phyloP scores from a whole-genome alignment of 2,113 vertebrate species.

The Marmota monax region DNA sequence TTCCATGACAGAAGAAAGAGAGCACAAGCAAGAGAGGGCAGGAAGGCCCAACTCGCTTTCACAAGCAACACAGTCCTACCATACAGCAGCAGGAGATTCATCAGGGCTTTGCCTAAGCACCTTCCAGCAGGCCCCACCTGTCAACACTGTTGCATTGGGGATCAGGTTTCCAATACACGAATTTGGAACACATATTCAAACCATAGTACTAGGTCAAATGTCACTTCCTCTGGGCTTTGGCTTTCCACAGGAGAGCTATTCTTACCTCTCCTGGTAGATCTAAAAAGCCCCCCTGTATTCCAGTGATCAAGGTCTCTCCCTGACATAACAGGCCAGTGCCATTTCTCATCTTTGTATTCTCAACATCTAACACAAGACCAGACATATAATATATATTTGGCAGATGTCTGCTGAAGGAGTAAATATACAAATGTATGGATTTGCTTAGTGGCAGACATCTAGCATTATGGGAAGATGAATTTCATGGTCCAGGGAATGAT shows the following conservation, averaged over 20 bases:
- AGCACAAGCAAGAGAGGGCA: not conserved
- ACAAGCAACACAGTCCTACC: not conserved
- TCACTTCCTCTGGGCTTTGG: not conserved
- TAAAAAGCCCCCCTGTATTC: not conserved
- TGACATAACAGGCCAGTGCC: not conserved
- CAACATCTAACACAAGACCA: not conserved
- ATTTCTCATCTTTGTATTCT: not conserved
- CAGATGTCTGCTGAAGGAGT: not conserved
- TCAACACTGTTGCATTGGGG: not conserved
- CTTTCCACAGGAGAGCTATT: not conserved
- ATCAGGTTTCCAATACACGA: not conserved
- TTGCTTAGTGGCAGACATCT: not conserved
- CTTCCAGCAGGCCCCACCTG: too few species aligned
- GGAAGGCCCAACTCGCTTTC: not conserved
- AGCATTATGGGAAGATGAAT: not conserved
- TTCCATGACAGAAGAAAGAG: not conserved
- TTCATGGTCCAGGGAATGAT: not conserved
- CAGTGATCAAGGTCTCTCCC: not conserved
- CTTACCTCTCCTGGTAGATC: not conserved
- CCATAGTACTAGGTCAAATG: not conserved
- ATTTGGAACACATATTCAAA: too few species aligned
- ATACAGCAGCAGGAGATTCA: not conserved
- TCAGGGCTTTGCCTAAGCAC: not conserved
- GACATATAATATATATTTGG: not conserved
- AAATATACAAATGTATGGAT: not conserved